Evolutionary conservation across 2,888 invertebrate genomes (phyloP).

Genomic region (Callyntrura sp.): DNA sequence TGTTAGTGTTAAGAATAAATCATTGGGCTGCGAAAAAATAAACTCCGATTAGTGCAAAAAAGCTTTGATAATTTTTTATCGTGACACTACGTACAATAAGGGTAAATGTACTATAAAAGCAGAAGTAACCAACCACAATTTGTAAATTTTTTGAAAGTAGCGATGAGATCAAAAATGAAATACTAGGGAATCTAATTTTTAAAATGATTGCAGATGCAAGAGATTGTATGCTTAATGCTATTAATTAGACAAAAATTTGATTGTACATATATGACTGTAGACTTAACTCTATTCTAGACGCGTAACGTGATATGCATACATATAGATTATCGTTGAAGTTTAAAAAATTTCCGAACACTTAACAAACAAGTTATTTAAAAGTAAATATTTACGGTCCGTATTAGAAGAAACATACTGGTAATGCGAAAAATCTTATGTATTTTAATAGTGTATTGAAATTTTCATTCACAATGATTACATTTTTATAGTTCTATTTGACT

Average conservation of each 20-base stretch:
- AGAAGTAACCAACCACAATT: not conserved
- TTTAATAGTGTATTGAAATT: constrained; percentile 15
- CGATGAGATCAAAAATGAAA: constrained; percentile 26
- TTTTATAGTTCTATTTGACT: constrained; percentile 28
- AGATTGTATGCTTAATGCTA: constrained; percentile 54
- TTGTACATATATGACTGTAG: not conserved
- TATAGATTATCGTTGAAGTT: constrained; percentile 7
- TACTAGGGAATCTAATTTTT: constrained; percentile 20
- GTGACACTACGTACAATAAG: constrained; percentile 46
- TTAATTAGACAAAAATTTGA: not conserved
- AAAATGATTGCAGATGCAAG: constrained; percentile 29
- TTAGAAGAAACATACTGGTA: not conserved
- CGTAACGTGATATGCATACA: constrained; percentile 47
- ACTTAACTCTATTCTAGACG: constrained; percentile 6
- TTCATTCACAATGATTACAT: constrained; percentile 1
- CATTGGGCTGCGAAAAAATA: not conserved
- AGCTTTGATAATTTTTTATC: constrained; percentile 55
- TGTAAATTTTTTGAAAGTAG: constrained; percentile 47
- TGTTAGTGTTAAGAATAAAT: constrained; percentile 26
- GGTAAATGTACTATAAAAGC: not conserved
- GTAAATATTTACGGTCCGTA: not conserved
- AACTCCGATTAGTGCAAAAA: constrained; percentile 6
- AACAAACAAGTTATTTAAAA: not conserved
- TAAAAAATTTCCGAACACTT: constrained; percentile 10
- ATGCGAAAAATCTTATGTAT: constrained; percentile 13